A percentile compares a stretch with the other conserved stretches of the same genome.
Conservation (phyloP, 2,888 invertebrate species). For the Drosophila infuscata region DNA sequence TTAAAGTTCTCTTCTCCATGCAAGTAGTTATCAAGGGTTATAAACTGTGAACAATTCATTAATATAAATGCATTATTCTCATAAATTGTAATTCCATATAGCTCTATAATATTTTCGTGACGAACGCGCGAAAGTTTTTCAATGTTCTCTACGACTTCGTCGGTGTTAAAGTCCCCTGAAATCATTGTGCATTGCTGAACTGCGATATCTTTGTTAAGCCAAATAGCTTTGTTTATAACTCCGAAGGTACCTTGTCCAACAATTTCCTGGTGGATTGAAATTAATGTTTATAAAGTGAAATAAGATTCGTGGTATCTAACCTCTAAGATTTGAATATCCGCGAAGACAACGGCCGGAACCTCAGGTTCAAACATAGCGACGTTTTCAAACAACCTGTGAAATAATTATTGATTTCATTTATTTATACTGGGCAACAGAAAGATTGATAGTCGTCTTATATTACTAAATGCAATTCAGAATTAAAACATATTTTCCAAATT, state of each 20-base stretch:
- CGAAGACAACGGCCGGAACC: not conserved
- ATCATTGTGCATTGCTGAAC: not conserved
- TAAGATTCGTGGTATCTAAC: not conserved
- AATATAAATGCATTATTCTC: not conserved
- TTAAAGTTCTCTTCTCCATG: slow-evolving; percentile 4
- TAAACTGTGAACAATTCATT: not conserved
- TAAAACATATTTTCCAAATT: not conserved
- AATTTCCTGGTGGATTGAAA: not conserved
- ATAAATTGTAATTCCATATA: slow-evolving; percentile 5
- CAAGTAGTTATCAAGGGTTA: slow-evolving; percentile 12
- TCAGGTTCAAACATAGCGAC: too few relatives aligned
- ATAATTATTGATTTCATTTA: not conserved
- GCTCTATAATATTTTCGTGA: slow-evolving; percentile 9
- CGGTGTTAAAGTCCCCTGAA: not conserved
- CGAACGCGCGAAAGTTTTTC: not conserved
- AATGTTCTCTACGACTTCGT: not conserved
- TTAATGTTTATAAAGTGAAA: not conserved
- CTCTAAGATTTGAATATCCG: not conserved
- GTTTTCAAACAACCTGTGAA: not conserved
- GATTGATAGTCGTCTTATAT: not conserved
- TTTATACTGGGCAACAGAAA: not conserved
- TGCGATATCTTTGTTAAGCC: not conserved
- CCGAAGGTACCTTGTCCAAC: slow-evolving; percentile 4
- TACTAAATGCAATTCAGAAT: not conserved
- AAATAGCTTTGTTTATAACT: not conserved